Percentiles rank a stretch among this genome's conserved stretches.
Conservation (phyloP, 2,888 invertebrate species). For the Tiphia femorata region DNA sequence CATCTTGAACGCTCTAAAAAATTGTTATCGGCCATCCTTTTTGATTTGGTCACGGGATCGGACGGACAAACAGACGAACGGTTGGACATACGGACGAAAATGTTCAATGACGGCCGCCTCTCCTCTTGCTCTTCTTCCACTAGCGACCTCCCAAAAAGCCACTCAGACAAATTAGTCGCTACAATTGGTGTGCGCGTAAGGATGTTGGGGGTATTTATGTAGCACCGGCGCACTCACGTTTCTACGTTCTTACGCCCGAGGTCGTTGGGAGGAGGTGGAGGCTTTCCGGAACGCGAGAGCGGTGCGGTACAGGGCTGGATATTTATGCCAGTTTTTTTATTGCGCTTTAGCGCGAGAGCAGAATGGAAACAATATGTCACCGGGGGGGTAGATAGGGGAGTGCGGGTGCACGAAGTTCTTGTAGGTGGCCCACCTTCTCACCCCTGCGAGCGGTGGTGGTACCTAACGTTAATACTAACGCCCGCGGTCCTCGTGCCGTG, state of each 20-base stretch:
- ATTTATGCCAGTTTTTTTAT: conserved; percentile 68
- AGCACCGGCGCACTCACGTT: conserved; percentile 23
- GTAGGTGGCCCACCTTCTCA: conserved; percentile 54
- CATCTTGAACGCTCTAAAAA: no score
- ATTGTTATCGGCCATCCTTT: no score
- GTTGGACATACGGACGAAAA: no score
- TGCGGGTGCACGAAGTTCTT: conserved; percentile 54
- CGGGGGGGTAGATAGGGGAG: conserved; percentile 28
- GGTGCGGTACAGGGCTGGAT: conserved; percentile 39
- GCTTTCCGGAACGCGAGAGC: conserved; percentile 2
- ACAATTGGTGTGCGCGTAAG: conserved; percentile 21
- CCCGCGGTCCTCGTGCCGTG: conserved; percentile 40
- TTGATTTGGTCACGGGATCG: no score
- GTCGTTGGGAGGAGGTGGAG: no score
- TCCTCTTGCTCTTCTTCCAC: neutral
- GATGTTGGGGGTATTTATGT: conserved; percentile 32
- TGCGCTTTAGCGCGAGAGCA: conserved; percentile 58
- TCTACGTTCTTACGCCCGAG: conserved; percentile 49
- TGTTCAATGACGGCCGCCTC: no score
- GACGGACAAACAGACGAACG: no score
- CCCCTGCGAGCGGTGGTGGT: no score
- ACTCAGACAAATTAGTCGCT: conserved; percentile 67
- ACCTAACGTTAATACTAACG: conserved; percentile 59
- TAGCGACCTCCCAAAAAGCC: conserved; percentile 59
- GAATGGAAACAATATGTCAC: conserved; percentile 69